A percentile compares a stretch with the other conserved stretches of the same genome.
Conservation (phyloP, 2,113 vertebrate genomes). For the Gallinago undulata region DNA sequence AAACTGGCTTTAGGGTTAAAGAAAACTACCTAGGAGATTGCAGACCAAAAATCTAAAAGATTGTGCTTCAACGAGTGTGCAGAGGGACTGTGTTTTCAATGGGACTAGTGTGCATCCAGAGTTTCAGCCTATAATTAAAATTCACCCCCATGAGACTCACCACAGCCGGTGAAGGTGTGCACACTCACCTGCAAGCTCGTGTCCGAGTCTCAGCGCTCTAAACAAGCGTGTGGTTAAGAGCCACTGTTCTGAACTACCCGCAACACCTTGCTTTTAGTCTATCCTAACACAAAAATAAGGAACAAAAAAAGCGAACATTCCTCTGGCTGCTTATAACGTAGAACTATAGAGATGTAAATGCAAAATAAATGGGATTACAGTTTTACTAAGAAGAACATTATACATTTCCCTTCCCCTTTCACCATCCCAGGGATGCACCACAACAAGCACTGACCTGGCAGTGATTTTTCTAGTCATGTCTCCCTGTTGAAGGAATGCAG, state of each 20-base stretch:
- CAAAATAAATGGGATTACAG: background rate
- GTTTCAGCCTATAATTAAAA: background rate
- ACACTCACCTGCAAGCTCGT: background rate
- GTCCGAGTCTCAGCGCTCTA: background rate
- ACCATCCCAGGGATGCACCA: background rate
- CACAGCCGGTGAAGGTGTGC: accelerated
- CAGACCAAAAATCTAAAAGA: background rate
- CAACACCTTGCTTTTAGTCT: background rate
- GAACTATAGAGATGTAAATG: background rate
- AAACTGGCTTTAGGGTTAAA: background rate
- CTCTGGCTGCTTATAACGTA: background rate
- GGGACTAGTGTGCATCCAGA: accelerated
- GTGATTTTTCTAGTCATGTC: background rate
- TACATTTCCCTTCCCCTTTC: background rate
- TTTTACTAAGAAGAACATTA: background rate
- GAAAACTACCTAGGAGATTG: background rate
- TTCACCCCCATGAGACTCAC: background rate
- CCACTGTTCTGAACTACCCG: background rate
- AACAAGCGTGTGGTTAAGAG: background rate
- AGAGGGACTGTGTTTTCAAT: background rate
- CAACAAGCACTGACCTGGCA: background rate
- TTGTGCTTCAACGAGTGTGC: accelerated
- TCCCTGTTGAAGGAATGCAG: background rate
- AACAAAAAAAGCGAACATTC: background rate
- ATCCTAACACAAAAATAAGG: background rate